Evolutionary conservation across 2,797 vertebrate species (phyloP).

Genomic region (Lindbergichthys nudifrons): DNA sequence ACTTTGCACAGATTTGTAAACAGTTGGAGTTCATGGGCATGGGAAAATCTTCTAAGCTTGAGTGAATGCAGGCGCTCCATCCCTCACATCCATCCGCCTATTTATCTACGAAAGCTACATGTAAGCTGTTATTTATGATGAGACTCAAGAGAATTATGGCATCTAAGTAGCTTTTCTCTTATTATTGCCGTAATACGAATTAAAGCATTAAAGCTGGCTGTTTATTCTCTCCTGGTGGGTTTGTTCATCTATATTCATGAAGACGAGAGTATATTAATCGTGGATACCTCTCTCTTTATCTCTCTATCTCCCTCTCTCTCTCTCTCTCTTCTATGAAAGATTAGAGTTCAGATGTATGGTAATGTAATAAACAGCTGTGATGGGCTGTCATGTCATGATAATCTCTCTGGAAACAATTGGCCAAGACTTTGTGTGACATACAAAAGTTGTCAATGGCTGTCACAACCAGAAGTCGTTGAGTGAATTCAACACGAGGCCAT

Average conservation of each 20-base stretch:
- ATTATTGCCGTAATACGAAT: constrained; percentile 79
- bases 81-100: constrained; percentile 59
- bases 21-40: constrained; percentile 34
- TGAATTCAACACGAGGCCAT: constrained; percentile 24
- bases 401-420: constrained; percentile 60
- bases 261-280: constrained; percentile 67
- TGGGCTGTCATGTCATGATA: constrained; percentile 63
- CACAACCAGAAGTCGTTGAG: neutral
- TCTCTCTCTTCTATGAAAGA: constrained; percentile 59
- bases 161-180: constrained; percentile 74
- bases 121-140: constrained; percentile 82
- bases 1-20: constrained; percentile 38
- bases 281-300: constrained; percentile 32
- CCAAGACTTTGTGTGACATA: constrained; percentile 30
- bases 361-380: constrained; percentile 71
- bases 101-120: constrained; percentile 81
- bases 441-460: constrained; percentile 15
- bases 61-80: constrained; percentile 62
- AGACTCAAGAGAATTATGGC: constrained; percentile 74
- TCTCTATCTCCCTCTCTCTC: constrained; percentile 37
- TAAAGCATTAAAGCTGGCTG: constrained; percentile 74
- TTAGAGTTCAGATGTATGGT: constrained; percentile 67
- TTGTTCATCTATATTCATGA: constrained; percentile 80
- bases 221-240: constrained; percentile 71
- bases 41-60: constrained; percentile 58